Percentiles rank a stretch among this genome's conserved stretches.
These are phyloP conservation scores for Eudyptes chrysolophus DNA, from an alignment of 2,113 vertebrate species.

Conservation along the genomic window DNA sequence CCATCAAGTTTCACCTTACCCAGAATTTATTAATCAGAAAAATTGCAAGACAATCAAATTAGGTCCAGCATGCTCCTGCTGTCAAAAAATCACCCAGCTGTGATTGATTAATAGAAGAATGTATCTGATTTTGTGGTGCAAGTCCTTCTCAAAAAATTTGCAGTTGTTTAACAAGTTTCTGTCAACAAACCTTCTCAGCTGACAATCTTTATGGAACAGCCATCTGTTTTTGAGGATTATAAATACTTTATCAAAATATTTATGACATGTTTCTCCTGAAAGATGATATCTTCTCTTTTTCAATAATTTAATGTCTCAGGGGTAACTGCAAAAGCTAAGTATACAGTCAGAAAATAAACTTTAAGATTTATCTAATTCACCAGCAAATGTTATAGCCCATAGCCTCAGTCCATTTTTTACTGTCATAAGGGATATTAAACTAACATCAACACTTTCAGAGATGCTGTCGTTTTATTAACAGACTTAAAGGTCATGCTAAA, in stretches of 20 bases:
- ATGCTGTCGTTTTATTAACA: conserved; percentile 22
- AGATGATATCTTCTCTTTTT: conserved; percentile 67
- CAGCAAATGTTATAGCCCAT: not conserved
- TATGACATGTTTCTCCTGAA: conserved; percentile 69
- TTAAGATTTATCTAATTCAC: conserved; percentile 63
- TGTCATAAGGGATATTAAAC: conserved; percentile 30
- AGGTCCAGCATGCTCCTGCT: conserved; percentile 27
- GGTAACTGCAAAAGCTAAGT: conserved; percentile 62
- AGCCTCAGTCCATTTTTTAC: not conserved
- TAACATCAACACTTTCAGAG: not conserved
- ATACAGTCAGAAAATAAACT: conserved; percentile 62
- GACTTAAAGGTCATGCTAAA: conserved; percentile 9
- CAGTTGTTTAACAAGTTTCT: conserved; percentile 64
- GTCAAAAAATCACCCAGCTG: conserved; percentile 59
- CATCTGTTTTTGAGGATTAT: conserved; percentile 76
- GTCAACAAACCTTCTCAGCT: conserved; percentile 69
- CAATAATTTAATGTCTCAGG: conserved; percentile 66
- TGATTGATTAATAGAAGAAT: conserved; percentile 69
- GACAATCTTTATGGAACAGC: conserved; percentile 67
- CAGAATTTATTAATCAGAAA: conserved; percentile 26
- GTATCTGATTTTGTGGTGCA: conserved; percentile 24
- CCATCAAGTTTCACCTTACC: not conserved
- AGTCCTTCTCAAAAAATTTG: not conserved
- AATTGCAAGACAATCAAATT: conserved; percentile 37
- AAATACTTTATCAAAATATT: conserved; percentile 79